Base-by-base conservation (phyloP, 2,888 invertebrate genomes). In the Criorhina ranunculi region DNA sequence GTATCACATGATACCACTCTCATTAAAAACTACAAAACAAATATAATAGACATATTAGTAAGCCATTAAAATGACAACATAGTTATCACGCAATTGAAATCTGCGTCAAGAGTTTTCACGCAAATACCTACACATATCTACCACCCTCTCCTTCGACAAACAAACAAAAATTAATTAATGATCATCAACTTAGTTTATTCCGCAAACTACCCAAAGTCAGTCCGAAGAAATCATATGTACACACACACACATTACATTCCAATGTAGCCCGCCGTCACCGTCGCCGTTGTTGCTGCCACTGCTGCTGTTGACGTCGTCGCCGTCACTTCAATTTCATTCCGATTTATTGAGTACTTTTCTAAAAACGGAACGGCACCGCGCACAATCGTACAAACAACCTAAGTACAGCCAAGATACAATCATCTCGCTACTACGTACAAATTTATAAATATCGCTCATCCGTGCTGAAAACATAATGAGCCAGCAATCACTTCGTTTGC, bases 261-360 rank as follows among this genome's bases (percentile, higher is more conserved):
- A 67, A 72, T 33, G 17, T n/a, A n/a, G n/a, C n/a, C n/a, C n/a
- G n/a, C n/a, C n/a, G n/a, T n/a, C n/a, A n/a, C n/a, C n/a, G n/a
- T n/a, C n/a, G n/a, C n/a, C n/a, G n/a, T n/a, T 17, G 24, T 24
- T 3, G 24, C 24, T 35, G 75, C 40, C 44, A 42, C 11, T 11
- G 51, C 15, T 19, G 17, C 57, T 46, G 37, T 11, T 55, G 44
- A 19, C 33, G 46, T 49, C 35, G 51, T 44, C 53, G 72, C 77
- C 85, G 46, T 80, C 85, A 85, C 80, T 85, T 79, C 70, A 76
- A 85, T 85, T 79, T 85, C 70, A 85, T 85, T 85, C 80, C 85
- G 69, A 85, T 80, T 80, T 80, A 80, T 76, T 83, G 79, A 83
- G 83, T 83, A 73, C 62, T 83, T 83, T 85, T 80, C 80, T 80